phyloP scores from a whole-genome alignment of 2,888 invertebrate genomes.

The Zonitis immaculata region DNA sequence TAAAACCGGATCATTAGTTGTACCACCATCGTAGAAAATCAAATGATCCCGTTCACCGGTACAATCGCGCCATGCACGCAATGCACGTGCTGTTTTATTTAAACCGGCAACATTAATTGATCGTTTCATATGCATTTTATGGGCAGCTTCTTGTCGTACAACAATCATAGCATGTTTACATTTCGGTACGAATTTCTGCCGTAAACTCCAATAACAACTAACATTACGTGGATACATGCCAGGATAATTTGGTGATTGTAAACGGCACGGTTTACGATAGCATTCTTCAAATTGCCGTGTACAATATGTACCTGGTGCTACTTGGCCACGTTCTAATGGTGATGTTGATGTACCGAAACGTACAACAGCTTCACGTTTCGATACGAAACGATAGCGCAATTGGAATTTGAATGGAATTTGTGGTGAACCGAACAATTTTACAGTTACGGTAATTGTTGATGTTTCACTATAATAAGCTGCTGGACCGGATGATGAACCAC shows the following conservation, averaged over 20 bases:
- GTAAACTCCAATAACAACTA: conserved; percentile 83
- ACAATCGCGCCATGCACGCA: conserved; percentile 80
- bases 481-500: conserved; percentile 74
- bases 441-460: conserved; percentile 80
- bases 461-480: conserved; percentile 88
- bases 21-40: conserved; percentile 80
- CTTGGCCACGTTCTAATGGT: conserved; percentile 77
- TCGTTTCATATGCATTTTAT: conserved; percentile 67
- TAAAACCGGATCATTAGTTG: conserved; percentile 76
- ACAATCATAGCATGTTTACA: conserved; percentile 91
- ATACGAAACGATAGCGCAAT: conserved; percentile 76
- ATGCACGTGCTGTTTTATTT: conserved; percentile 64
- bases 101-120: conserved; percentile 63
- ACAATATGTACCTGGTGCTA: conserved; percentile 60
- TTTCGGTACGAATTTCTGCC: conserved; percentile 79
- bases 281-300: conserved; percentile 80
- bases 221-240: conserved; percentile 86
- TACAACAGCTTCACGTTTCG: conserved; percentile 73
- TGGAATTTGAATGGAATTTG: conserved; percentile 76
- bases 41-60: conserved; percentile 77
- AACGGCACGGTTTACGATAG: conserved; percentile 78
- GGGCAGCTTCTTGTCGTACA: conserved; percentile 70
- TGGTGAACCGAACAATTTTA: conserved; percentile 69
- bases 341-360: conserved; percentile 72
- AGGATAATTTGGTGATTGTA: conserved; percentile 88